phyloP scores from a whole-genome alignment of 2,888 invertebrate species.

The Tuta absoluta region DNA sequence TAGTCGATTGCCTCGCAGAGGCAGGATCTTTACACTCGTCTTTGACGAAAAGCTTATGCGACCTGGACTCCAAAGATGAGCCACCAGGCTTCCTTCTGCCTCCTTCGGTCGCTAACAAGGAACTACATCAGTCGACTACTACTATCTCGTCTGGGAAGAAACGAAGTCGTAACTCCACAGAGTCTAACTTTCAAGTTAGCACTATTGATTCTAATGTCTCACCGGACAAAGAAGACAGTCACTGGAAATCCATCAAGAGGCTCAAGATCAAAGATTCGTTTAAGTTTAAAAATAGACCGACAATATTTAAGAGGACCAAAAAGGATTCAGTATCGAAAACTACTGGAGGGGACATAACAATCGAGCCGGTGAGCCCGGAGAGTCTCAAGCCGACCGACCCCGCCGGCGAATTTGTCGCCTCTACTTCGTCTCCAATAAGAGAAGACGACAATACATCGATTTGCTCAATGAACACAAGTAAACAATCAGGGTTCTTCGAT shows the following conservation, averaged over 20 bases:
- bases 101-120: constrained; percentile 59
- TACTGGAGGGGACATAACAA: constrained; percentile 68
- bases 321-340: constrained; percentile 69
- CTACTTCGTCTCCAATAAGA: constrained; percentile 73
- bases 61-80: constrained; percentile 71
- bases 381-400: constrained; percentile 71
- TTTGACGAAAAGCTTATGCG: constrained; percentile 73
- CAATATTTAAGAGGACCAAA: constrained; percentile 73
- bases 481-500: constrained; percentile 76
- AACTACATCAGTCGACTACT: constrained; percentile 70
- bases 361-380: constrained; percentile 71
- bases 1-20: constrained; percentile 73
- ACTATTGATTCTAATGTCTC: constrained; percentile 64
- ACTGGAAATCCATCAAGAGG: constrained; percentile 78
- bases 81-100: constrained; percentile 62
- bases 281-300: constrained; percentile 75
- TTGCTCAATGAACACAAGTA: constrained; percentile 74
- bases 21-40: constrained; percentile 72
- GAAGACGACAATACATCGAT: constrained; percentile 75
- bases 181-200: constrained; percentile 73
- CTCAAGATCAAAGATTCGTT: constrained; percentile 78
- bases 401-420: constrained; percentile 69
- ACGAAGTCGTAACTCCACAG: constrained; percentile 75
- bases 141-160: constrained; percentile 77
- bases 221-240: constrained; percentile 74